Base-by-base conservation (phyloP, 1,140 invertebrate species). In the Drosophila kurseongensis region DNA sequence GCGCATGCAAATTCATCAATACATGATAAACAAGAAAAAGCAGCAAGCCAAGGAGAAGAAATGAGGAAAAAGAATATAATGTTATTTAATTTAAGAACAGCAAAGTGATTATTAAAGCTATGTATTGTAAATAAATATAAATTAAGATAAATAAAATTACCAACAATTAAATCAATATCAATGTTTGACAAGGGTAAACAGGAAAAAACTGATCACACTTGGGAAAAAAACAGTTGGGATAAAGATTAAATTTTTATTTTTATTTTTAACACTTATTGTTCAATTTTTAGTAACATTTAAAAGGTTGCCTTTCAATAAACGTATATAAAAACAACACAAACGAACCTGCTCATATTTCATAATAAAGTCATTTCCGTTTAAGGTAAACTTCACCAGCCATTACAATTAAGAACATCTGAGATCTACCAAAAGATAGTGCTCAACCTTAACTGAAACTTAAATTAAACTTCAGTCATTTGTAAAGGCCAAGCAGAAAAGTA, bases 1-100 rank as follows among this genome's bases (percentile, higher is more conserved):
- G 1, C 75, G 69, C 42, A 84, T 89, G 77, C 68, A 72, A 35
- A 42, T 80, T 23, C 65, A 82, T 5, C 52, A 52, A 12, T 74
- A 55, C 45, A 42, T 86, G 66, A n/a, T 50, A 40, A 72, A 58
- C 62, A 80, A 54, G 8, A 80, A 44, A 35, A 71, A 80, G 35
- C 16, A 40, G 23, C 16, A 32, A n/a, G 8, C 44, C 7, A 57
- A 72, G 41, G 16, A 32, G 4, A 40, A 4, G 12, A 44, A 41
- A 23, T 56, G 16, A 54, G 8, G 0, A 0, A 41, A 18, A 13
- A 5, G 1, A 40, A 5, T 36, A 12, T 10, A 44, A 57, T 60
- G 12, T 40, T 27, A 36, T 8, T 18, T 36, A 50, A n/a, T 14
- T 18, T 23, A 45, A 16, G 18, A 67, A 63, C 61, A 76, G 72